Evolutionary conservation across 2,888 invertebrate genomes (phyloP).

Genomic region (Dioctria rufipes): DNA sequence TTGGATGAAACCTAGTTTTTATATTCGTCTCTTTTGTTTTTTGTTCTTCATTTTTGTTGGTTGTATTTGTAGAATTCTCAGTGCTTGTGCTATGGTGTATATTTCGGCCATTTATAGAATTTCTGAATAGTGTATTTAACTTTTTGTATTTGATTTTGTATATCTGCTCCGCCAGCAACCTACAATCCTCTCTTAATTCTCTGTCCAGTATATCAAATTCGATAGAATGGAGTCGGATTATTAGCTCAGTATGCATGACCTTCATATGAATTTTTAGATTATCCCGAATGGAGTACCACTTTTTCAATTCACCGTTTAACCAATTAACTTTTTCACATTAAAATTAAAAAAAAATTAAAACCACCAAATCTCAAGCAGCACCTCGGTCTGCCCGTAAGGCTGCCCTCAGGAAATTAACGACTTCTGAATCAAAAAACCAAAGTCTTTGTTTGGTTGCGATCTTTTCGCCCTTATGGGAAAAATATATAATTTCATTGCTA

Average conservation of each 20-base stretch:
- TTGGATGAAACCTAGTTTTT: slow-evolving; percentile 2
- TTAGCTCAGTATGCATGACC: not conserved
- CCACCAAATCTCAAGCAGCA: too few relatives aligned
- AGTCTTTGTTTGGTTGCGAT: too few relatives aligned
- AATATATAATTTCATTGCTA: too few relatives aligned
- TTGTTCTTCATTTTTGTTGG: not conserved
- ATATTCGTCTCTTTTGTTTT: not conserved
- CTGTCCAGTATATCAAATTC: slow-evolving; percentile 9
- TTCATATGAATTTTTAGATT: too few relatives aligned
- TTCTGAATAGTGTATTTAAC: slow-evolving; percentile 3
- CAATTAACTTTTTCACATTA: too few relatives aligned
- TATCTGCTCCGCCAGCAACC: slow-evolving; percentile 3
- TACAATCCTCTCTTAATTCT: not conserved
- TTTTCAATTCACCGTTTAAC: too few relatives aligned
- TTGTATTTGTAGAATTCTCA: slow-evolving; percentile 6
- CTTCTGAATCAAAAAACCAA: too few relatives aligned
- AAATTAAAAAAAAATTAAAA: too few relatives aligned
- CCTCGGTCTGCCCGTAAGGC: too few relatives aligned
- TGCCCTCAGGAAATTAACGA: too few relatives aligned
- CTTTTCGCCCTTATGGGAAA: too few relatives aligned
- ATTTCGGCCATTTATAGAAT: not conserved
- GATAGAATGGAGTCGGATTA: slow-evolving; percentile 1
- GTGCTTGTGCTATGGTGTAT: not conserved
- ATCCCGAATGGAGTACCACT: too few relatives aligned
- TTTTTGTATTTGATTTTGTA: slow-evolving; percentile 19